Percentiles rank a stretch among this genome's conserved stretches.
Evolutionary conservation across 2,797 vertebrate species (phyloP).

Genomic region (Pipistrellus nathusii): DNA sequence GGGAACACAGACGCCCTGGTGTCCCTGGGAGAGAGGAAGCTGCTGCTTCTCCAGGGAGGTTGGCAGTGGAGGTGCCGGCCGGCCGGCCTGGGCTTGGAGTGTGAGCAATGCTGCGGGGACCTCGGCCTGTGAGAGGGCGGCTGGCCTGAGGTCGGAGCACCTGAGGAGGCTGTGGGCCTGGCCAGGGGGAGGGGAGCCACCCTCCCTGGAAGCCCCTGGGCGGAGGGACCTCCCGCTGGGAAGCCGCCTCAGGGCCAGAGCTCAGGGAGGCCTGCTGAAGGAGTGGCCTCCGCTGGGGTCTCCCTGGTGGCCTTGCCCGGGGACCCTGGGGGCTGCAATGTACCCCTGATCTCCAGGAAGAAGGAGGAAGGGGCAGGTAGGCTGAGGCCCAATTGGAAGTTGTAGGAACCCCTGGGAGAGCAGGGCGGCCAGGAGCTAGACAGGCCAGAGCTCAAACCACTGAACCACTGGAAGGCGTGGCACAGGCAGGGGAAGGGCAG

Average conservation of each 20-base stretch:
- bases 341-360: not conserved
- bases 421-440: not conserved
- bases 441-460: not conserved
- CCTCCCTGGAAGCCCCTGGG: not conserved
- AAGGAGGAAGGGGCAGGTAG: not conserved
- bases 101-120: too few species aligned
- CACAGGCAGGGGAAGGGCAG: not conserved
- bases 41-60: not conserved
- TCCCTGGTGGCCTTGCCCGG: too few species aligned
- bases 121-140: not conserved
- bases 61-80: not conserved
- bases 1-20: not conserved
- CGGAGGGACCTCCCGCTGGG: not conserved
- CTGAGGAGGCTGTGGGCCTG: not conserved
- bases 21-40: not conserved
- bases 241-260: too few species aligned
- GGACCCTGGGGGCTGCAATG: not conserved
- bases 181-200: not conserved
- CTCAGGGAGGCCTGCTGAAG: not conserved
- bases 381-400: not conserved
- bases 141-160: not conserved
- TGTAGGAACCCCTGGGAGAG: not conserved
- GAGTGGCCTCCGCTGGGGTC: not conserved
- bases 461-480: not conserved
- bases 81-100: fast-evolving